Percentiles rank a stretch among this genome's conserved stretches.
Evolutionary conservation across 64 coral and sea anemone species (phyloP).

Genomic region (Montipora sp.): DNA sequence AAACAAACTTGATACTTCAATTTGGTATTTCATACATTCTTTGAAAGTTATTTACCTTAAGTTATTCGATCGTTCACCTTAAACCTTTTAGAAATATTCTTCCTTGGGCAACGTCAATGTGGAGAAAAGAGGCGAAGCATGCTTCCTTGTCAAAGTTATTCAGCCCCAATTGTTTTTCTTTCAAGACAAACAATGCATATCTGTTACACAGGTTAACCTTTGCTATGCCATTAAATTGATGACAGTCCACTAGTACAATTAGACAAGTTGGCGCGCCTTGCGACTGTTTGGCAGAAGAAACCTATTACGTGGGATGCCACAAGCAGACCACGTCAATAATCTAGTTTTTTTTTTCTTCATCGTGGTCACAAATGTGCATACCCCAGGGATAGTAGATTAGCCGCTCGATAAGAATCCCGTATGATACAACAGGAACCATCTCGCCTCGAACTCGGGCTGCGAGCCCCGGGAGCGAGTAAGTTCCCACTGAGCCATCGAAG

Average conservation of each 20-base stretch:
- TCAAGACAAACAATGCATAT: not conserved
- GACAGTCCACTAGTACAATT: not conserved
- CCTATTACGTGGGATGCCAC: too few relatives aligned
- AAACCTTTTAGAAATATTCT: not conserved
- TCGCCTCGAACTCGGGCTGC: too few relatives aligned
- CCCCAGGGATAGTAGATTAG: too few relatives aligned
- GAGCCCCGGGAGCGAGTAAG: too few relatives aligned
- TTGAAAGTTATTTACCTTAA: not conserved
- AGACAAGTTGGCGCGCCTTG: not conserved
- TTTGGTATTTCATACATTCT: not conserved
- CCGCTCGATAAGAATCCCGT: too few relatives aligned
- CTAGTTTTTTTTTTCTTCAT: too few relatives aligned
- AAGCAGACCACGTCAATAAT: too few relatives aligned
- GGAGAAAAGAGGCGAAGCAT: not conserved
- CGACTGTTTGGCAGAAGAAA: not conserved
- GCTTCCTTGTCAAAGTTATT: not conserved
- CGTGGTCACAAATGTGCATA: too few relatives aligned
- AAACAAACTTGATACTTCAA: not conserved
- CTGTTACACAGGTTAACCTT: slow-evolving; percentile 8
- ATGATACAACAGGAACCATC: too few relatives aligned
- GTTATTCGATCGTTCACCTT: not conserved
- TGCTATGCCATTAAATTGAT: not conserved
- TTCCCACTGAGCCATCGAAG: too few relatives aligned
- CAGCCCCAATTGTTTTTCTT: not conserved
- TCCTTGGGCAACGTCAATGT: not conserved